These are phyloP conservation scores for Dryas iulia DNA, from an alignment of 1,140 invertebrate genomes.

Conservation along the genomic window DNA sequence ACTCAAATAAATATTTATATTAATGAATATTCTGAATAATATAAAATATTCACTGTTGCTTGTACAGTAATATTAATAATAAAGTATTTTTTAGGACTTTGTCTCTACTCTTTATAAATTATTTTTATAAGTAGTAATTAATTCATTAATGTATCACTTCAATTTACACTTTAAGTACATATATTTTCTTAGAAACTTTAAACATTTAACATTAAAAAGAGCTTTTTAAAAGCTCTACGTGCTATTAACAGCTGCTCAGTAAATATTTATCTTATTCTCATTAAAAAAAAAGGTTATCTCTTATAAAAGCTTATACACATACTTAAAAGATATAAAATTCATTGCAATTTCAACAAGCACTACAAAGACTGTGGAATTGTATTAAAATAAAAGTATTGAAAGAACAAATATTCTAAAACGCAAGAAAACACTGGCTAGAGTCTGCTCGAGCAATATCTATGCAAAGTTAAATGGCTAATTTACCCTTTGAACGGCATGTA, in stretches of 20 bases:
- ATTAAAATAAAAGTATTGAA: constrained; percentile 16
- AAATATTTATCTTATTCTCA: not conserved
- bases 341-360: not conserved
- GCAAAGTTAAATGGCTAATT: constrained; percentile 38
- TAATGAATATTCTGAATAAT: no score
- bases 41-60: no score
- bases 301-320: not conserved
- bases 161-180: no score
- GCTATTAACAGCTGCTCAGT: not conserved
- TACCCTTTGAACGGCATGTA: constrained; percentile 31
- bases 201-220: not conserved
- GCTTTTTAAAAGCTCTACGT: not conserved
- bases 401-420: constrained; percentile 20
- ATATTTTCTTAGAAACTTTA: not conserved
- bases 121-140: no score
- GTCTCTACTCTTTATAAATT: no score
- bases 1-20: no score
- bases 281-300: not conserved
- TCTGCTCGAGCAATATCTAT: constrained; percentile 29
- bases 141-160: no score
- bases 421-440: constrained; percentile 17
- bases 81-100: no score
- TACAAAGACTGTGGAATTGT: not conserved
- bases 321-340: not conserved
- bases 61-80: no score